phyloP scores from a whole-genome alignment of 1,140 invertebrate genomes.

The Cepaea nemoralis region DNA sequence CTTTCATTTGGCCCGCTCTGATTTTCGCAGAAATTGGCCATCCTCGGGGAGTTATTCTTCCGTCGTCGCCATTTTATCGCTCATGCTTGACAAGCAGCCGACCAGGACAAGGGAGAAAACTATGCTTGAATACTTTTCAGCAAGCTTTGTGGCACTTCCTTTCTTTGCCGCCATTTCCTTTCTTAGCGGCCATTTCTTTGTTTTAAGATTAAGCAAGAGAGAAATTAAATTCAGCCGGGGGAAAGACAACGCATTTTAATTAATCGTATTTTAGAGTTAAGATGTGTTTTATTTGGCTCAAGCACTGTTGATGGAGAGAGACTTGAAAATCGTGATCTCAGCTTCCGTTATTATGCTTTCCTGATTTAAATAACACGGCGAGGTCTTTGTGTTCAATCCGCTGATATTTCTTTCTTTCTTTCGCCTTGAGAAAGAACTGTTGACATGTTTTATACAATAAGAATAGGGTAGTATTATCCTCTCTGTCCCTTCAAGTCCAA shows the following conservation, averaged over 20 bases:
- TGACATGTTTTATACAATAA: no score
- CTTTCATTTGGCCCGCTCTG: not conserved
- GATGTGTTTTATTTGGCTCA: constrained; percentile 11
- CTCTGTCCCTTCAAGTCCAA: no score
- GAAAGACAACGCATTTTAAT: not conserved
- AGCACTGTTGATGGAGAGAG: constrained; percentile 57
- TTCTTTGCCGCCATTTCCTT: not conserved
- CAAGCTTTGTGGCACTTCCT: not conserved
- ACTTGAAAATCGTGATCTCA: constrained; percentile 85
- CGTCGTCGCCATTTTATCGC: constrained; percentile 8
- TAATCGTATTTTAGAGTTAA: not conserved
- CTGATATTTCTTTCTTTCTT: no score
- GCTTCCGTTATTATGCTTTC: constrained; percentile 70
- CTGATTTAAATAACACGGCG: no score
- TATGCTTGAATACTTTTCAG: not conserved
- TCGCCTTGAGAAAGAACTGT: no score
- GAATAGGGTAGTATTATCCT: no score
- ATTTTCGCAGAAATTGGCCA: constrained; percentile 20
- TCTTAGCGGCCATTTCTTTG: not conserved
- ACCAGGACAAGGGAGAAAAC: not conserved
- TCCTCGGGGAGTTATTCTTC: constrained; percentile 9
- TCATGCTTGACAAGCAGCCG: not conserved
- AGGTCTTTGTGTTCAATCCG: no score
- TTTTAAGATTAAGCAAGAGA: not conserved
- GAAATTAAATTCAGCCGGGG: constrained; percentile 7